Evolutionary conservation across 2,113 vertebrate genomes (phyloP), one percentile per base, ranked within the genome.

Genomic region (Oreocharis arfaki): DNA sequence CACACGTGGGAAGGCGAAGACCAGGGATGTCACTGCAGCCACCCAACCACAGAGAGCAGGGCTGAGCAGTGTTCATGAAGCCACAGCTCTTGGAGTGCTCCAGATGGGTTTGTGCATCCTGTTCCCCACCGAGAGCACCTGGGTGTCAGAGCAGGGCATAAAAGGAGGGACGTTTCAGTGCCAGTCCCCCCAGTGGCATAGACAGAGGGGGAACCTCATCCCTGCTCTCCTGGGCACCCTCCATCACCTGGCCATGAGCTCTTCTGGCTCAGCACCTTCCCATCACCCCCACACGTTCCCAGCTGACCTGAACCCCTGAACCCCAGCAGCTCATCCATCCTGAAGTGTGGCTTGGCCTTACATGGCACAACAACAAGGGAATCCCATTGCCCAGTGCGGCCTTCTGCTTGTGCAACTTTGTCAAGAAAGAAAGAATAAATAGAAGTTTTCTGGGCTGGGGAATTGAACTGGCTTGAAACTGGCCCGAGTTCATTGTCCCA

Each of bases 81-180:
- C 33, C 11, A 1, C 19, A 84, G 63, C 19, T 56, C 33, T 21
- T n/a, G 21, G 22, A 64, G 59, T 24, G 24, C 44, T 84, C 37
- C 37, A 16, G 69, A 19, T 22, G 42, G 69, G 13, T 24, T 22
- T 68, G 44, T 73, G 42, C 4, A 7, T 42, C 20, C 42, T 44
- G 28, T 11, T 68, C 13, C 32, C 49, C 44, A n/a, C 35, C 0
- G 0, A 81, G 22, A 32, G 24, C 46, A 65, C 0, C 0, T 10
- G 14, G 5, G 3, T 57, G 35, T 26, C 26, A 57, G 19, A 49
- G 53, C 41, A 83, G 59, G 49, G 41, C 13, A 33, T 32, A n/a
- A 30, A 30, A 60, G 59, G 11, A 70, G 27, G 42, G 16, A 16
- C 17, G 13, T 60, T 67, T 50, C 42, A 42, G 24, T 57, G 28